Evolutionary conservation across 92 coral and sea anemone genomes (phyloP).

Genomic region (Porites divaricata): DNA sequence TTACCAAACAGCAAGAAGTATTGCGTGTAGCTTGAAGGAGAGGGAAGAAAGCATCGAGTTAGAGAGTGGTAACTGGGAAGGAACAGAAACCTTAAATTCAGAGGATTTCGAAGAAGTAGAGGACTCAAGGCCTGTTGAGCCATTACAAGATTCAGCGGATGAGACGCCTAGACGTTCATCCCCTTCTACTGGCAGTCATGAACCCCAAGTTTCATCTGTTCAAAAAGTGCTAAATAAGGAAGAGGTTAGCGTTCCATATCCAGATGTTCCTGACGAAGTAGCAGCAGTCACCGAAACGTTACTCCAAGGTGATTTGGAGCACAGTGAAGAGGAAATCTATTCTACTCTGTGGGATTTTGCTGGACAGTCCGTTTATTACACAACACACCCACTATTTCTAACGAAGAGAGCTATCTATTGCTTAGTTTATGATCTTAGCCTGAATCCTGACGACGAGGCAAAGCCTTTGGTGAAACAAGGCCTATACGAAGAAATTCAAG

Average conservation of each 20-base stretch:
- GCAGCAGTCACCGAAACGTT: not conserved
- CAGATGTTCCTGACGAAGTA: not conserved
- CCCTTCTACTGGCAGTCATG: not conserved
- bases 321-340: not conserved
- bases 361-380: not conserved
- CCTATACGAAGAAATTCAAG: not conserved
- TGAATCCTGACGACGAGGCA: not conserved
- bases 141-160: not conserved
- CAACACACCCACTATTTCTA: not conserved
- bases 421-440: not conserved
- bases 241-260: not conserved
- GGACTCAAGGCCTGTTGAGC: not conserved
- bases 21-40: not conserved
- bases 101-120: not conserved
- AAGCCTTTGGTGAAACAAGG: not conserved
- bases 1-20: not conserved
- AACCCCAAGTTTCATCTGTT: not conserved
- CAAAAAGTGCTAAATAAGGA: not conserved
- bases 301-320: not conserved
- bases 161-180: no score
- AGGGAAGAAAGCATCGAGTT: not conserved
- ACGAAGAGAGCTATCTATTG: not conserved
- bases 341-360: not conserved
- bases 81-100: not conserved
- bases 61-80: no score